These are phyloP conservation scores for Nephrotoma flavescens DNA, from an alignment of 2,888 invertebrate genomes.

Conservation along the genomic window DNA sequence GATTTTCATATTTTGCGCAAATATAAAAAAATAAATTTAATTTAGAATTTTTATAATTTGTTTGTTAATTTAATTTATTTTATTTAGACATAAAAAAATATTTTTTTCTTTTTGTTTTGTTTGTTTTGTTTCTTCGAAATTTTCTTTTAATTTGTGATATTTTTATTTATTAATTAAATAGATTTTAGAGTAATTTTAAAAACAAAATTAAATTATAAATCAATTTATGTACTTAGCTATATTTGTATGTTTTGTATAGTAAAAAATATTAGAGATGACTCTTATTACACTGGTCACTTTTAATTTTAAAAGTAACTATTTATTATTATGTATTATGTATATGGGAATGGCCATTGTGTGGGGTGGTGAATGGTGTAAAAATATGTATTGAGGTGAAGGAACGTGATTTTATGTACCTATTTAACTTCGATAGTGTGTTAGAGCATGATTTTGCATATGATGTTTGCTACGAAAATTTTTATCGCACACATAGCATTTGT, in stretches of 20 bases:
- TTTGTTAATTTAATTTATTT: not conserved
- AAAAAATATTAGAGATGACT: not conserved
- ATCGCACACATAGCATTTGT: not conserved
- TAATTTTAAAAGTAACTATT: not conserved
- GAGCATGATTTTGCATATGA: conserved; percentile 4
- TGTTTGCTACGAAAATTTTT: conserved; percentile 3
- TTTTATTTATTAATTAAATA: not conserved
- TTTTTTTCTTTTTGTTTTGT: not conserved
- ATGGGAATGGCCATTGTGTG: not conserved
- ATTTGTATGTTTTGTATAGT: not conserved
- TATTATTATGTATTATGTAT: not conserved
- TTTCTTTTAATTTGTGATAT: not conserved
- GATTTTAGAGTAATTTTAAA: not conserved
- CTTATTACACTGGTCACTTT: not conserved
- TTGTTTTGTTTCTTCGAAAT: not conserved
- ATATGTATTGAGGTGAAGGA: not conserved
- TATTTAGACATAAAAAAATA: not conserved
- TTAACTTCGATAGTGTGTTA: conserved; percentile 2
- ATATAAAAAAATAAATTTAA: not conserved
- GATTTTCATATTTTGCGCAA: not conserved
- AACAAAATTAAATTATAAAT: not conserved
- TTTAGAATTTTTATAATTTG: not conserved
- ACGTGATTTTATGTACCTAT: not conserved
- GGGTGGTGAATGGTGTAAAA: not conserved
- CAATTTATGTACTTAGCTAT: not conserved